Evolutionary conservation across 1,140 invertebrate species (phyloP).

Genomic region (Conus betulinus): DNA sequence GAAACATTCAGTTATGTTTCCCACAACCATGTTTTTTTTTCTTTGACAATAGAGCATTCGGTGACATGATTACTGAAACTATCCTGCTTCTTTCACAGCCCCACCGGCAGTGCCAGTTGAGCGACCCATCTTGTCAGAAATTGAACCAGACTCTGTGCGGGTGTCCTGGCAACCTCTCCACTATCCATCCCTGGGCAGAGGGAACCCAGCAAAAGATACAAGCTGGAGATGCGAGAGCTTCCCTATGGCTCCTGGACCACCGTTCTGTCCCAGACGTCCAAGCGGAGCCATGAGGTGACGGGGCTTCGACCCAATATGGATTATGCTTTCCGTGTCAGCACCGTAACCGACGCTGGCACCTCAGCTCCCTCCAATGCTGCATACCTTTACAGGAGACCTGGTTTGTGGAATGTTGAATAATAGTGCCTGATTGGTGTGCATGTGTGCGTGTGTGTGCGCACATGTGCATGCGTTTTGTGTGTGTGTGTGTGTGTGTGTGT

Average conservation of each 20-base stretch:
- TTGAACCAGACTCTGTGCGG: conserved; percentile 62
- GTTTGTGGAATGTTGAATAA: conserved; percentile 42
- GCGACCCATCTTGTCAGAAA: conserved; percentile 65
- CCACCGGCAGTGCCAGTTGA: conserved; percentile 50
- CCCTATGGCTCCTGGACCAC: conserved; percentile 58
- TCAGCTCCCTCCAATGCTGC: conserved; percentile 63
- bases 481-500: no score
- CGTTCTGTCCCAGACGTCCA: conserved; percentile 50
- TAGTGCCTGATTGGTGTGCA: background rate
- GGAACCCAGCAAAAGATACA: conserved; percentile 31
- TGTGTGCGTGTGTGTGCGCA: no score
- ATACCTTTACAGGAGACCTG: conserved; percentile 61
- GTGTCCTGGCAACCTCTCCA: conserved; percentile 66
- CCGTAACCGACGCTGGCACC: conserved; percentile 88
- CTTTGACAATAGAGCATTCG: no score
- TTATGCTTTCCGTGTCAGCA: conserved; percentile 97
- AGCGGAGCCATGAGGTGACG: conserved; percentile 58
- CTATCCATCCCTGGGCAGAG: conserved; percentile 30
- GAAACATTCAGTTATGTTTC: no score
- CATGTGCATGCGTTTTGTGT: no score
- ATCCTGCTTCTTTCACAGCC: conserved; percentile 32
- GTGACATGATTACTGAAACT: no score
- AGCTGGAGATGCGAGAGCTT: conserved; percentile 57
- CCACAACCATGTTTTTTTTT: no score
- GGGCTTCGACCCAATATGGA: conserved; percentile 94